phyloP scores from a whole-genome alignment of 2,888 invertebrate species.

The Xylota segnis region DNA sequence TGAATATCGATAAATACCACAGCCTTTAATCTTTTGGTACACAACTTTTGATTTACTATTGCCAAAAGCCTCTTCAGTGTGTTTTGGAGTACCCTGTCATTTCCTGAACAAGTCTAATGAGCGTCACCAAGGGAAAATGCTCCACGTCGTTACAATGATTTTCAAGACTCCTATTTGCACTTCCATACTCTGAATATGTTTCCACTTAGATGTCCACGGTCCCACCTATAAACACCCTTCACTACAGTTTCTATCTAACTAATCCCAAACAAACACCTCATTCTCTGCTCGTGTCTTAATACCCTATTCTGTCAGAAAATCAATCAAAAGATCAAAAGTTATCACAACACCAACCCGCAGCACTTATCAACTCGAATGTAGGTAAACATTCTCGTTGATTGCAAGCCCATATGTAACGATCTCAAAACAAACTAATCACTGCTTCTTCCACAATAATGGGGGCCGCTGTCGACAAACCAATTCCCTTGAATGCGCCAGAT shows the following conservation, averaged over 20 bases:
- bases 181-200: no score
- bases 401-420: constrained; percentile 7
- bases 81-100: no score
- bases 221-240: no score
- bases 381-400: constrained; percentile 27
- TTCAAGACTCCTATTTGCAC: no score
- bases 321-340: constrained; percentile 29
- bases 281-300: background rate
- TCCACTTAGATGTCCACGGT: no score
- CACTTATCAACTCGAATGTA: constrained; percentile 31
- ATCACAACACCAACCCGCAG: background rate
- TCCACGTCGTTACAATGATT: no score
- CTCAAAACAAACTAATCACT: constrained; percentile 39
- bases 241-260: background rate
- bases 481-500: background rate
- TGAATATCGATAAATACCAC: no score
- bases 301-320: constrained; percentile 8
- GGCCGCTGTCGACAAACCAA: background rate
- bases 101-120: no score
- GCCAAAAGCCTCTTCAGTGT: no score
- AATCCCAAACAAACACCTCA: background rate
- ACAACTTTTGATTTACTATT: no score
- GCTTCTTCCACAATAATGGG: background rate
- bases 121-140: no score
- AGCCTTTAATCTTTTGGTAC: no score